These are phyloP conservation scores for Nyleta sp. DNA, from an alignment of 2,888 invertebrate genomes.

Conservation along the genomic window DNA sequence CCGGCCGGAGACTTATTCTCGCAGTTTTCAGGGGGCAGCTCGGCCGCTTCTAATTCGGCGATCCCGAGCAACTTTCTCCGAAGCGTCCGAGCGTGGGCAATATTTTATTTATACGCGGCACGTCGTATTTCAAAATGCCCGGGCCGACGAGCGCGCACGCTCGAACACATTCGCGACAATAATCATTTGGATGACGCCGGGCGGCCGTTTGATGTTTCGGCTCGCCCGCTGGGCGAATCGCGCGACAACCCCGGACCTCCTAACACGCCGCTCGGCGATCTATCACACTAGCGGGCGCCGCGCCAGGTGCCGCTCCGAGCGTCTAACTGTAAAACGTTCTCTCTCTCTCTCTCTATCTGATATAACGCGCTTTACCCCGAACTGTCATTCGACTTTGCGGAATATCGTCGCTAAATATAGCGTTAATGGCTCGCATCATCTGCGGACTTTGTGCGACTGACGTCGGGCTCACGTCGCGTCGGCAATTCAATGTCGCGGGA, in stretches of 20 bases:
- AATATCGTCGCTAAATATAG: neutral
- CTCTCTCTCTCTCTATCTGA: neutral
- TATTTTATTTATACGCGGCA: constrained; percentile 49
- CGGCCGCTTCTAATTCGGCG: constrained; percentile 24
- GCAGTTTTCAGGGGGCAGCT: too few species aligned
- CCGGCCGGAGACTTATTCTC: too few species aligned
- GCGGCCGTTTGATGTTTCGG: constrained; percentile 71
- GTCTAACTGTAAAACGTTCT: too few species aligned
- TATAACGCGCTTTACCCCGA: too few species aligned
- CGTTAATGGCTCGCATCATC: neutral
- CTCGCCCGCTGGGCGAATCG: constrained; percentile 73
- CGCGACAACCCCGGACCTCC: constrained; percentile 75
- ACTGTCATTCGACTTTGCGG: neutral
- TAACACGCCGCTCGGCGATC: constrained; percentile 67
- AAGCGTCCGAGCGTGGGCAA: constrained; percentile 32
- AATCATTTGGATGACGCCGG: constrained; percentile 70
- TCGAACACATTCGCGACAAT: constrained; percentile 67
- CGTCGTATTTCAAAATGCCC: constrained; percentile 54
- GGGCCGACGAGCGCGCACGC: too few species aligned
- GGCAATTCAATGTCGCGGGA: neutral
- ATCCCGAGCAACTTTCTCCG: constrained; percentile 38
- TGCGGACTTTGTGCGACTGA: neutral
- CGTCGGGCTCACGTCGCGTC: neutral
- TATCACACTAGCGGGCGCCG: too few species aligned
- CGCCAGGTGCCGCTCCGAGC: constrained; percentile 7